Percentiles rank a stretch among this genome's conserved stretches.
Conservation (phyloP, 2,888 invertebrate species). For the Tachystola acroxantha region DNA sequence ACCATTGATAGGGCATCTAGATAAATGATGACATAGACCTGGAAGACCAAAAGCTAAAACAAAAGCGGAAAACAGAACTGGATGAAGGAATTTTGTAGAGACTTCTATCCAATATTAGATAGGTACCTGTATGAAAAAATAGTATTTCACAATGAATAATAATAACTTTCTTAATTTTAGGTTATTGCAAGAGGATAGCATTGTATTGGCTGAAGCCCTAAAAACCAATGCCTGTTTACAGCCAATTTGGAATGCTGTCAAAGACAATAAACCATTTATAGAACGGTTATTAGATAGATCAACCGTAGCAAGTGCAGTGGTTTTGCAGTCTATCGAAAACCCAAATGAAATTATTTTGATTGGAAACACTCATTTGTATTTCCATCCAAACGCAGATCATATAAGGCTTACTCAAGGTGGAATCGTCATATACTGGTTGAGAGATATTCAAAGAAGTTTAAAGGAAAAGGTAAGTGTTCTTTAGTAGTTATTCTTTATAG, state of each 20-base stretch:
- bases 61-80: too few relatives aligned
- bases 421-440: constrained; percentile 83
- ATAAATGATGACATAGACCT: too few relatives aligned
- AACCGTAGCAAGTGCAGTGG: constrained; percentile 82
- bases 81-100: too few relatives aligned
- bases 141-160: too few relatives aligned
- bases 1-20: too few relatives aligned
- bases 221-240: constrained; percentile 69
- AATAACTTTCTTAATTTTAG: constrained; percentile 31
- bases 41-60: too few relatives aligned
- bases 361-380: constrained; percentile 96
- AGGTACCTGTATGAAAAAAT: too few relatives aligned
- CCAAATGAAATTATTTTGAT: constrained; percentile 79
- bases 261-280: constrained; percentile 74
- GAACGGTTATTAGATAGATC: constrained; percentile 80
- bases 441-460: constrained; percentile 68
- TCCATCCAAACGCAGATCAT: constrained; percentile 94
- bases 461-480: constrained; percentile 50
- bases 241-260: constrained; percentile 79
- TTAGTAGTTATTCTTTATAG: too few relatives aligned
- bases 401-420: constrained; percentile 92
- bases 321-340: constrained; percentile 78
- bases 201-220: constrained; percentile 80
- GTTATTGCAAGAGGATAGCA: constrained; percentile 67
- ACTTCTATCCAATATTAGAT: too few relatives aligned